These are phyloP conservation scores for Clytia hemisphaerica DNA, from an alignment of 30 jellyfish, hydroid and myxozoan species.

Conservation along the genomic window DNA sequence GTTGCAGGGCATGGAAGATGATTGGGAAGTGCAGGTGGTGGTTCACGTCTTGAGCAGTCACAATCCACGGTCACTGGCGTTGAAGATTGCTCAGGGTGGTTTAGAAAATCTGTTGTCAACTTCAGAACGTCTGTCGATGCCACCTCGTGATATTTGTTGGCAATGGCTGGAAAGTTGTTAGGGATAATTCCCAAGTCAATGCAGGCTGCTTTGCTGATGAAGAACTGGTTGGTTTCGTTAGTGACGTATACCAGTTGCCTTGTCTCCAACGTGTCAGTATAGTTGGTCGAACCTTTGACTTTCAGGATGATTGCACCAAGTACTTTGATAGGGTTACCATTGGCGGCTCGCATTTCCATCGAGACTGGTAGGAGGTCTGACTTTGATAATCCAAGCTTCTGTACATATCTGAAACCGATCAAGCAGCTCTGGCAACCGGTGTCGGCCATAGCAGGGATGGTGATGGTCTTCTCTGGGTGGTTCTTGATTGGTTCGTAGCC, in stretches of 20 bases:
- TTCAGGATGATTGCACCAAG: not conserved
- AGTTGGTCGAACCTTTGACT: not conserved
- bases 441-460: not conserved
- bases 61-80: too few relatives aligned
- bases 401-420: not conserved
- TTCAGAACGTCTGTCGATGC: too few relatives aligned
- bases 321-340: not conserved
- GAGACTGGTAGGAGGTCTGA: constrained; percentile 11
- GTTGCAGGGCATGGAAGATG: constrained; percentile 8
- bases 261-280: not conserved
- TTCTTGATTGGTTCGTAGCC: not conserved
- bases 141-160: not conserved
- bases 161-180: not conserved
- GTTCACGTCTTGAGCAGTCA: not conserved
- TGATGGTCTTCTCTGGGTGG: not conserved
- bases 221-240: not conserved
- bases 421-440: constrained; percentile 14
- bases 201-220: not conserved
- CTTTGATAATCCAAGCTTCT: not conserved
- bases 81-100: too few relatives aligned
- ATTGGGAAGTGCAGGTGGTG: constrained; percentile 12
- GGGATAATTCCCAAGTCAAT: not conserved
- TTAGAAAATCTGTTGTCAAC: too few relatives aligned
- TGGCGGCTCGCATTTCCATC: constrained; percentile 14
- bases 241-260: not conserved